phyloP scores from a whole-genome alignment of 2,888 invertebrate species.

The Caenorhabditis sp. region DNA sequence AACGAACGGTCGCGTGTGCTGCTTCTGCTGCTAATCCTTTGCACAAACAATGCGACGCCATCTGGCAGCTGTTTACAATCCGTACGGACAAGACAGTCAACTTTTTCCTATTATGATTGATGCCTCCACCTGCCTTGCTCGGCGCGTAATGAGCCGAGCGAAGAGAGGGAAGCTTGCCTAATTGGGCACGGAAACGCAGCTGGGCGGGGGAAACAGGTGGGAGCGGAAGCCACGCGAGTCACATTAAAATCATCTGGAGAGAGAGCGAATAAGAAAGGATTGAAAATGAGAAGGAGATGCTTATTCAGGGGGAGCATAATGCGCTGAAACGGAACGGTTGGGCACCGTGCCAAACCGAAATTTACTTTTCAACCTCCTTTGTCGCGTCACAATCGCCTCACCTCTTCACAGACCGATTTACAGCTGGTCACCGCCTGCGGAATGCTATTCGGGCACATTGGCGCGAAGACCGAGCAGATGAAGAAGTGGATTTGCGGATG shows the following conservation, averaged over 20 bases:
- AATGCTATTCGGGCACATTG: slow-evolving; percentile 89
- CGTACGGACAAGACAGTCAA: slow-evolving; percentile 31
- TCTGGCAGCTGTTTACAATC: slow-evolving; percentile 49
- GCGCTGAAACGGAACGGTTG: too few species aligned
- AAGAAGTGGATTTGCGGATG: slow-evolving; percentile 83
- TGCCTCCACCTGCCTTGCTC: slow-evolving; percentile 44
- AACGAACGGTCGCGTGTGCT: not conserved
- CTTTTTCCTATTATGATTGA: slow-evolving; percentile 51
- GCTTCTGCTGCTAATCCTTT: slow-evolving; percentile 33
- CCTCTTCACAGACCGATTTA: slow-evolving; percentile 87
- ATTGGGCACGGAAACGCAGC: slow-evolving; percentile 30
- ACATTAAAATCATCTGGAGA: slow-evolving; percentile 17
- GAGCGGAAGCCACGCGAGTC: slow-evolving; percentile 32
- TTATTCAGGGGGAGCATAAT: too few species aligned
- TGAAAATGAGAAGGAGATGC: too few species aligned
- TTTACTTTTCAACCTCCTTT: not conserved
- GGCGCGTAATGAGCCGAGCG: slow-evolving; percentile 36
- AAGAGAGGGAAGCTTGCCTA: not conserved
- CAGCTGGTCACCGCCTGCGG: slow-evolving; percentile 87
- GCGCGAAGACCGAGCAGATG: slow-evolving; percentile 91
- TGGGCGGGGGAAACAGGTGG: slow-evolving; percentile 38
- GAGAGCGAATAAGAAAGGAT: not conserved
- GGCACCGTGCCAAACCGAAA: too few species aligned
- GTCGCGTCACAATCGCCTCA: slow-evolving; percentile 42
- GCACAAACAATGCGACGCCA: slow-evolving; percentile 39